Percentiles rank a stretch among this genome's conserved stretches.
Conservation (phyloP, 2,113 vertebrate species). For the Platycercus adscitus region DNA sequence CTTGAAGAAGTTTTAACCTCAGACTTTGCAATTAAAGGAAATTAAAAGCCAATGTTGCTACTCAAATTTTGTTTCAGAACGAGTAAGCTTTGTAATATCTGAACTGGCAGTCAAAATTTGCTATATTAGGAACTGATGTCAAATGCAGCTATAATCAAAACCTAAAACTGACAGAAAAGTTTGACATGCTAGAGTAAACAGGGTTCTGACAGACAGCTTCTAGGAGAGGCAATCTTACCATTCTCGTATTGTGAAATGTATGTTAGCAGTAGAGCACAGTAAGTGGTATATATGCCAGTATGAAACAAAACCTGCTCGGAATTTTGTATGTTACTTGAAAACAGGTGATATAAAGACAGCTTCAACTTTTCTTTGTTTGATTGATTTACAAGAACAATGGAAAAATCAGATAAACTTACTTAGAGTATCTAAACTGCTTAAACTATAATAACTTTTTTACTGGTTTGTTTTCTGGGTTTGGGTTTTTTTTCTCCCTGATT, state of each 20-base stretch:
- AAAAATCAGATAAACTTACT: not conserved
- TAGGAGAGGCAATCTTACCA: not conserved
- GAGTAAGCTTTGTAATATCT: not conserved
- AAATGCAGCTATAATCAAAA: constrained; percentile 1
- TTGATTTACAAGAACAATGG: not conserved
- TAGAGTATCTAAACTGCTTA: not conserved
- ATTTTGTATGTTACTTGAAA: not conserved
- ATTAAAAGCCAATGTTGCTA: not conserved
- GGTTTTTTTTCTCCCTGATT: not conserved
- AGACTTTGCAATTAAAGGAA: not conserved
- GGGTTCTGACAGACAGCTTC: constrained; percentile 19
- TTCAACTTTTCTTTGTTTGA: not conserved
- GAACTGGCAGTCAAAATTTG: not conserved
- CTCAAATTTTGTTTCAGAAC: not conserved
- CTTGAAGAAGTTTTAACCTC: not conserved
- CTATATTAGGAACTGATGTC: not conserved
- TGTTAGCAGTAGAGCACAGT: not conserved
- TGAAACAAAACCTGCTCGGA: not conserved
- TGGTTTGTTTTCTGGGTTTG: not conserved
- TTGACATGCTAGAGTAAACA: constrained; percentile 27
- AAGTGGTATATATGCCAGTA: not conserved
- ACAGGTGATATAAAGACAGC: not conserved
- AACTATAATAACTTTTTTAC: not conserved
- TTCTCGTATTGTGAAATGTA: not conserved
- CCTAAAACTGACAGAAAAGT: constrained; percentile 24